A percentile compares a stretch with the other conserved stretches of the same genome.
phyloP scores from a whole-genome alignment of 1,140 invertebrate genomes.

The Eumaeus atala region DNA sequence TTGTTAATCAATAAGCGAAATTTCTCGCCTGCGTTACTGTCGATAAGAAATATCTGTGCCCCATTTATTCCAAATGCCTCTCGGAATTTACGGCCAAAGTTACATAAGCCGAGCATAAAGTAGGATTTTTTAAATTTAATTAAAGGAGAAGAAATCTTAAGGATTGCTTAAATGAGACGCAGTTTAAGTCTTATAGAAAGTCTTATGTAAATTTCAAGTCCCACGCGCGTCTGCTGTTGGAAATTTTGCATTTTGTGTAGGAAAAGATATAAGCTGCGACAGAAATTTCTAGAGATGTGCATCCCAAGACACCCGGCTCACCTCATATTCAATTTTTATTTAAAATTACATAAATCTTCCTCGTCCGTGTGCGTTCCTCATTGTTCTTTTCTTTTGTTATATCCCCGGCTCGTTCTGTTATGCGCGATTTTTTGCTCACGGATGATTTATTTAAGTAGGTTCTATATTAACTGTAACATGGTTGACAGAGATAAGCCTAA shows the following conservation, averaged over 20 bases:
- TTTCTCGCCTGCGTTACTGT: too few species aligned
- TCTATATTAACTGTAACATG: too few species aligned
- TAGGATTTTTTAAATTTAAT: slow-evolving; percentile 8
- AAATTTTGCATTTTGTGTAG: slow-evolving; percentile 4
- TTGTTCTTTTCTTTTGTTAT: too few species aligned
- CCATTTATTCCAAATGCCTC: too few species aligned
- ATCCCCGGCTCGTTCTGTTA: too few species aligned
- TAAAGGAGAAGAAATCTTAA: not conserved
- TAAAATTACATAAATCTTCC: slow-evolving; percentile 8
- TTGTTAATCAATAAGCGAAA: too few species aligned
- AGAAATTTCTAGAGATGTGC: slow-evolving; percentile 1
- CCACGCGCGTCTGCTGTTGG: not conserved
- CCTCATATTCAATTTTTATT: slow-evolving; percentile 1
- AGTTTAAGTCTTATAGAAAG: not conserved
- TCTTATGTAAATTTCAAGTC: slow-evolving; percentile 4
- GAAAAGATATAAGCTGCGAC: slow-evolving; percentile 2
- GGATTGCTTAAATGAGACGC: not conserved
- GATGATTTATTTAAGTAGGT: too few species aligned
- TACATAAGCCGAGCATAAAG: slow-evolving; percentile 3
- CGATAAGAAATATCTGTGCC: too few species aligned
- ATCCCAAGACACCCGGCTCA: not conserved
- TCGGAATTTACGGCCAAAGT: not conserved
- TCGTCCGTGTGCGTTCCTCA: too few species aligned
- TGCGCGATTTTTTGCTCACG: too few species aligned
- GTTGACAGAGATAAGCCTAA: too few species aligned